These are phyloP conservation scores for Pseudomyrmex cubaensis DNA, from an alignment of 1,140 invertebrate species.

Conservation along the genomic window DNA sequence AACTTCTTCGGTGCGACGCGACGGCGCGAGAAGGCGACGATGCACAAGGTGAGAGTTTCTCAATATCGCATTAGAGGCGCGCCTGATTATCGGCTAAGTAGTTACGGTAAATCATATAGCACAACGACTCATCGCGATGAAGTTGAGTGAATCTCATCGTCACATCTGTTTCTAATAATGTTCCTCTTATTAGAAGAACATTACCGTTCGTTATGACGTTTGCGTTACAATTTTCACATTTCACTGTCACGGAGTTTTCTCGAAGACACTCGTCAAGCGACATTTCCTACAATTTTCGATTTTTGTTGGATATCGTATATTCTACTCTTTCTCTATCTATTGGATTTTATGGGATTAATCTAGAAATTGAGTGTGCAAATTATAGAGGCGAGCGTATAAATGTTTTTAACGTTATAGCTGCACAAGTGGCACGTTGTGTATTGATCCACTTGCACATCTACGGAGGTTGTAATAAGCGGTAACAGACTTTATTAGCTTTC, in stretches of 20 bases:
- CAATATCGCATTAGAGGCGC: constrained; percentile 57
- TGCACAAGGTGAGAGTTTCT: constrained; percentile 37
- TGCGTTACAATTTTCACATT: background rate
- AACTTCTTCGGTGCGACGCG: constrained; percentile 29
- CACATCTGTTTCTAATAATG: constrained; percentile 30
- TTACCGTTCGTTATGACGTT: background rate
- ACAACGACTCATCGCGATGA: constrained; percentile 6
- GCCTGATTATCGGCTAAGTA: constrained; percentile 68
- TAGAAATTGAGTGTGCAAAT: background rate
- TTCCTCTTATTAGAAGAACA: background rate
- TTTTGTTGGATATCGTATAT: too few relatives aligned
- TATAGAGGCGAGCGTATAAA: constrained; percentile 14
- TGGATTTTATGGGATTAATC: background rate
- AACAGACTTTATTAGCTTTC: constrained; percentile 80
- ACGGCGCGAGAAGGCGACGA: background rate
- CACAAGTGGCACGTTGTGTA: constrained; percentile 41
- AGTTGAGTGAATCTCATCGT: constrained; percentile 17
- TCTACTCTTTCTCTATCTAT: too few relatives aligned
- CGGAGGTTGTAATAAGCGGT: constrained; percentile 76
- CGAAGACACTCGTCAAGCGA: background rate
- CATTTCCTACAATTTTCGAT: background rate
- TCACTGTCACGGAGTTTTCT: background rate
- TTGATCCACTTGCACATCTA: constrained; percentile 68
- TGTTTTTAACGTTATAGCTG: background rate
- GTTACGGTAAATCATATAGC: constrained; percentile 61